Percentiles rank a stretch among this genome's conserved stretches.
These are phyloP conservation scores for Myopa testacea DNA, from an alignment of 2,888 invertebrate genomes.

Conservation along the genomic window DNA sequence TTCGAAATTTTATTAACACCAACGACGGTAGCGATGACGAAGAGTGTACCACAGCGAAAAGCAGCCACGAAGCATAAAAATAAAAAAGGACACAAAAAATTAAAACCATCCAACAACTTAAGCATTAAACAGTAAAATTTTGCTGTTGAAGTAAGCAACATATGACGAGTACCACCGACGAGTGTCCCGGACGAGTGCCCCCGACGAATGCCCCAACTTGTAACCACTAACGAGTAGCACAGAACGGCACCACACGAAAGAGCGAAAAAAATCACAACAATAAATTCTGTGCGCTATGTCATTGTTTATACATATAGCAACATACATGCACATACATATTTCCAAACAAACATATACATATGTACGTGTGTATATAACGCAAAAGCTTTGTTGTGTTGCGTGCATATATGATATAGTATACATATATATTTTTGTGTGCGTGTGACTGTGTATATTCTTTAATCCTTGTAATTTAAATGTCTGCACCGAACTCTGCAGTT, in stretches of 20 bases:
- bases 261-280: neutral
- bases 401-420: neutral
- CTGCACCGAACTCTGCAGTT: slow-evolving; percentile 19
- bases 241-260: neutral
- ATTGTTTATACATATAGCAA: too few species aligned
- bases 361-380: neutral
- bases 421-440: neutral
- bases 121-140: slow-evolving; percentile 3
- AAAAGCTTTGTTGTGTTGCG: neutral
- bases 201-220: too few species aligned
- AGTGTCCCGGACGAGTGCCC: neutral
- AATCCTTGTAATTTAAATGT: slow-evolving; percentile 29
- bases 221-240: neutral
- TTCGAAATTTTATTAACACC: slow-evolving; percentile 24
- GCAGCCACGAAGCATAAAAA: neutral
- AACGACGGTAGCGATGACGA: neutral
- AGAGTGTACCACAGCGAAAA: neutral
- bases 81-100: neutral
- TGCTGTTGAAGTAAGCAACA: neutral
- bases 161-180: neutral
- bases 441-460: neutral
- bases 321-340: neutral
- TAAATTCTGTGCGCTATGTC: too few species aligned
- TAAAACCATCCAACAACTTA: too few species aligned
- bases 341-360: neutral